Percentiles rank a stretch among this genome's conserved stretches.
These are phyloP conservation scores for Gambusia yucatana DNA, from an alignment of 2,797 vertebrate species.

Conservation along the genomic window DNA sequence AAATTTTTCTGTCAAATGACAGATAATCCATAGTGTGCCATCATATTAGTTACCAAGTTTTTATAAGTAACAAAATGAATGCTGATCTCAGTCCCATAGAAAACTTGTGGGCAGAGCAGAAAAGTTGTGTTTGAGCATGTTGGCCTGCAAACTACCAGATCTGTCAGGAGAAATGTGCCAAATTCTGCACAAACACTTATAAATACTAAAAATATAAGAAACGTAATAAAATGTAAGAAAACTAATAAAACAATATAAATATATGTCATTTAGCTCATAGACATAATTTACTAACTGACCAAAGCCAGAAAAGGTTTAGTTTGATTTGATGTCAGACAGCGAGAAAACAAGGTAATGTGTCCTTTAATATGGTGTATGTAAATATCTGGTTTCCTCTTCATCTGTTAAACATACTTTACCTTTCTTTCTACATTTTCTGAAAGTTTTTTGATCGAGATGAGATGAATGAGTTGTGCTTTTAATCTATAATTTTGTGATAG, in stretches of 20 bases:
- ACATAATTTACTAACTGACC: neutral
- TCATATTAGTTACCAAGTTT: neutral
- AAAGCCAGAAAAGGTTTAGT: neutral
- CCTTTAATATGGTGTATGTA: neutral
- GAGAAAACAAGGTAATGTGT: neutral
- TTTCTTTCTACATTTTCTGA: slow-evolving; percentile 29
- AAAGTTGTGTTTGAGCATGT: neutral
- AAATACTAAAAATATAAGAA: neutral
- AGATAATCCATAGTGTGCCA: neutral
- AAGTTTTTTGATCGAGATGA: slow-evolving; percentile 61
- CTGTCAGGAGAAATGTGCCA: neutral
- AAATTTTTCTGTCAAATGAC: neutral
- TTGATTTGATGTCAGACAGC: neutral
- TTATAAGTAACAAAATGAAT: neutral
- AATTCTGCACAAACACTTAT: neutral
- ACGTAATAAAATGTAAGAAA: neutral
- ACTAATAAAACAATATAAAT: neutral
- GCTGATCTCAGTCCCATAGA: neutral
- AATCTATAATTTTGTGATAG: slow-evolving; percentile 47
- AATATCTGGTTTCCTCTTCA: slow-evolving; percentile 20
- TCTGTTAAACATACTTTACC: slow-evolving; percentile 41
- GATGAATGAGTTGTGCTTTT: slow-evolving; percentile 60
- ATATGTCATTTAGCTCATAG: neutral
- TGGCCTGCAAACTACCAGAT: neutral
- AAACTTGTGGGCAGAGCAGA: neutral